A percentile compares a stretch with the other conserved stretches of the same genome.
These are phyloP conservation scores for Coreoperca whiteheadi DNA, from an alignment of 2,113 vertebrate species.

Conservation along the genomic window DNA sequence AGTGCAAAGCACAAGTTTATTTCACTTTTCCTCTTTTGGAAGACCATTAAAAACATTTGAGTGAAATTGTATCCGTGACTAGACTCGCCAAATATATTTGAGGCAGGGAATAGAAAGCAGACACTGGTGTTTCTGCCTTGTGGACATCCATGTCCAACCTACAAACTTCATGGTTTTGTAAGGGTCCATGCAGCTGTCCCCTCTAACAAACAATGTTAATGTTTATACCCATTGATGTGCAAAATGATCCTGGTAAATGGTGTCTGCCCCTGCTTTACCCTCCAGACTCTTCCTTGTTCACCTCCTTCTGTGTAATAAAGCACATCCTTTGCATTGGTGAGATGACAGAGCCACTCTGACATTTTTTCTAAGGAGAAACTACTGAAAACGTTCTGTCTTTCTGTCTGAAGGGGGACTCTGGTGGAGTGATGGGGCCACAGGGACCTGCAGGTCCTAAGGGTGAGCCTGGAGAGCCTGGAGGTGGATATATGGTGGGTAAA, in stretches of 20 bases:
- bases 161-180: neutral
- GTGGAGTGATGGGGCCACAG: constrained; percentile 86
- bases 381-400: constrained; percentile 35
- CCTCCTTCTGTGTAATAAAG: neutral
- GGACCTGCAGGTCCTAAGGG: constrained; percentile 94
- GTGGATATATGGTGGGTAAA: constrained; percentile 75
- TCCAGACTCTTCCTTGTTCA: constrained; percentile 1
- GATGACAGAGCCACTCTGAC: constrained; percentile 18
- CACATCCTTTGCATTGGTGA: constrained; percentile 17
- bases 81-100: neutral
- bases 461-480: constrained; percentile 89
- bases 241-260: constrained; percentile 20
- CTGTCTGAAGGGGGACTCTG: constrained; percentile 89
- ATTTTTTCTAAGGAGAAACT: neutral
- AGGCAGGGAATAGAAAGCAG: neutral
- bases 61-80: neutral
- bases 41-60: neutral
- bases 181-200: neutral
- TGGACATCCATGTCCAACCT: neutral
- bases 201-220: constrained; percentile 2
- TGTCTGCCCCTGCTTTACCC: constrained; percentile 24
- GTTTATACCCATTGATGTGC: neutral
- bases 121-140: neutral
- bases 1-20: neutral
- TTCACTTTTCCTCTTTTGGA: neutral